These are phyloP conservation scores for Labeo catla DNA, from an alignment of 2,113 vertebrate genomes.

Conservation along the genomic window DNA sequence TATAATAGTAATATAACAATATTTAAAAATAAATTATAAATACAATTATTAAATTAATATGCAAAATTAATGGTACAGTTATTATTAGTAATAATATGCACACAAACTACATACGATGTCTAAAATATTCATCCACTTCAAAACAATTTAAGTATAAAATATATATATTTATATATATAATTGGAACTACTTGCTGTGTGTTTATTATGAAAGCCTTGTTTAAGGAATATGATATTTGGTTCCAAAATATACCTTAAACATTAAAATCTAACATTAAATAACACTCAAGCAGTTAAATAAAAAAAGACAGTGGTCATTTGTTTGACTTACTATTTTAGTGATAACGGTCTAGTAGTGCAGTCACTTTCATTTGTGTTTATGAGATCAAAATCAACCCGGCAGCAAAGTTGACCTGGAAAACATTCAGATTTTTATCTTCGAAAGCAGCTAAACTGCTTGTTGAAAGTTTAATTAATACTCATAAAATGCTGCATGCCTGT, in stretches of 20 bases:
- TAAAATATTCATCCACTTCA: too few species aligned
- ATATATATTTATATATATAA: too few species aligned
- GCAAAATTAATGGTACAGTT: too few species aligned
- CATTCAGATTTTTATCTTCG: not conserved
- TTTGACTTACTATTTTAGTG: not conserved
- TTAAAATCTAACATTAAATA: not conserved
- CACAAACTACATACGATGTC: too few species aligned
- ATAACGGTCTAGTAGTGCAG: not conserved
- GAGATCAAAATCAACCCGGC: not conserved
- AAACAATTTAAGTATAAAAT: too few species aligned
- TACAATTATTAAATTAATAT: too few species aligned
- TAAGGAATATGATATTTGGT: not conserved
- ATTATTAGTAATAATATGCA: too few species aligned
- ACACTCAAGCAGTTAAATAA: not conserved
- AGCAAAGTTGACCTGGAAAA: not conserved
- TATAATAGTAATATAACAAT: too few species aligned
- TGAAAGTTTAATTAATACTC: constrained; percentile 26
- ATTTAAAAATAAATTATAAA: too few species aligned
- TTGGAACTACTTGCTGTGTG: not conserved
- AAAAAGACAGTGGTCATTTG: not conserved
- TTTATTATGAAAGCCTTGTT: not conserved
- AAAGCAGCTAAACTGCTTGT: not conserved
- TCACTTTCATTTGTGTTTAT: not conserved
- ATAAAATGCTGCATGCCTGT: not conserved
- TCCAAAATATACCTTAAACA: not conserved